Conservation (phyloP, 1,140 invertebrate species). For the Lepidurus packardi region DNA sequence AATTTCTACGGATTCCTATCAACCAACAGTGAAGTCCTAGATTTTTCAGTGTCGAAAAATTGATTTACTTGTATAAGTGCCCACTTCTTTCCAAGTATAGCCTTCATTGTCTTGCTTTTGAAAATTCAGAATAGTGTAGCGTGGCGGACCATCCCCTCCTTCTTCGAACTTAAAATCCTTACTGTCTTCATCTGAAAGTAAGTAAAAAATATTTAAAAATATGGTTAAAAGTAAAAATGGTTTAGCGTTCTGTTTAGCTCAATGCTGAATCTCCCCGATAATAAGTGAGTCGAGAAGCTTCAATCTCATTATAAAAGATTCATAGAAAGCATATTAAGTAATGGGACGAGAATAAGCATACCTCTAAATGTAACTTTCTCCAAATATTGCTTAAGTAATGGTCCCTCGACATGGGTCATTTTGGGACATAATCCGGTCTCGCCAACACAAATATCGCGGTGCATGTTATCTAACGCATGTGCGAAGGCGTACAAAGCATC, state of each 20-base stretch:
- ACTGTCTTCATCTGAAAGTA: constrained; percentile 47
- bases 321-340: background rate
- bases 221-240: background rate
- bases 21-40: constrained; percentile 11
- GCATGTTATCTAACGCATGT: constrained; percentile 50
- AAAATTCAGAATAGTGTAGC: constrained; percentile 55
- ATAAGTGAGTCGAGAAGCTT: too few relatives aligned
- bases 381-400: constrained; percentile 45
- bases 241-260: background rate
- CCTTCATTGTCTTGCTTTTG: constrained; percentile 42
- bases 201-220: background rate
- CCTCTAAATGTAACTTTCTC: constrained; percentile 53
- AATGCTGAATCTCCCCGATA: too few relatives aligned
- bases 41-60: constrained; percentile 12
- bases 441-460: constrained; percentile 44
- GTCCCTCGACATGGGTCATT: constrained; percentile 47
- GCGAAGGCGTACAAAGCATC: constrained; percentile 55
- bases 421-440: constrained; percentile 46
- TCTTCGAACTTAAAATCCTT: constrained; percentile 48
- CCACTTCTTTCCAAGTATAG: constrained; percentile 49
- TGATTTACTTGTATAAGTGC: constrained; percentile 51
- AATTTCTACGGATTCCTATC: constrained; percentile 15
- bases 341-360: constrained; percentile 35
- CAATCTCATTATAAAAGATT: background rate
- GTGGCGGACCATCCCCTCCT: constrained; percentile 48